phyloP scores from a whole-genome alignment of 1,140 invertebrate species.

The Phymastichus coffea region DNA sequence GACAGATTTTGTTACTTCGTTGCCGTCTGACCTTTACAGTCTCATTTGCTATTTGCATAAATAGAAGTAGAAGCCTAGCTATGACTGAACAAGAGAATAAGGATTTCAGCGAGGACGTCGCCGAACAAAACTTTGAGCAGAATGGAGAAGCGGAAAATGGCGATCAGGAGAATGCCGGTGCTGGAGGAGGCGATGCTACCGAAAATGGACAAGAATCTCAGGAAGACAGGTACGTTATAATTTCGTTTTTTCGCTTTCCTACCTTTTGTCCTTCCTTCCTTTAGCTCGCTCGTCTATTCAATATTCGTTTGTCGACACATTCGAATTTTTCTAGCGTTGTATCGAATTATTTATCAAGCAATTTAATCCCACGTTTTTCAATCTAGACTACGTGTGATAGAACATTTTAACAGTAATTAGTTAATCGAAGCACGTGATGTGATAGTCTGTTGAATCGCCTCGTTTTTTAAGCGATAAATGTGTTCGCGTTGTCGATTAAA shows the following conservation, averaged over 20 bases:
- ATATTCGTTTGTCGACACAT: too few species aligned
- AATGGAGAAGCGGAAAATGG: constrained; percentile 51
- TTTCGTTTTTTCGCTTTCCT: constrained; percentile 5
- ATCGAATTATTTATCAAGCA: neutral
- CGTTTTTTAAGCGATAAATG: neutral
- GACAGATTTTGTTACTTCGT: constrained; percentile 5
- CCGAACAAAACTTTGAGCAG: constrained; percentile 54
- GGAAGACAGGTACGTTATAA: constrained; percentile 51
- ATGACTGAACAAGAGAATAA: constrained; percentile 56
- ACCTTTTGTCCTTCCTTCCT: neutral
- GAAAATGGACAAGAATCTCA: constrained; percentile 53
- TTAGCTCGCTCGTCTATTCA: too few species aligned
- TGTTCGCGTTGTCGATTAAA: neutral
- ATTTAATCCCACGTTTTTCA: neutral
- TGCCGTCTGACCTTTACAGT: constrained; percentile 14
- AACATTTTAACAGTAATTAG: too few species aligned
- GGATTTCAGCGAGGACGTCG: constrained; percentile 55
- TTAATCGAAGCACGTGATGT: too few species aligned
- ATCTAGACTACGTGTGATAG: too few species aligned
- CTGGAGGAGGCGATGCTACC: constrained; percentile 42
- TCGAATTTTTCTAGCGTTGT: neutral
- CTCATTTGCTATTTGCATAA: too few species aligned
- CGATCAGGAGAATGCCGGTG: neutral
- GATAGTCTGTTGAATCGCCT: too few species aligned
- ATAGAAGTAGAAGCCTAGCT: too few species aligned